These are phyloP conservation scores for Nothura maculosa DNA, from an alignment of 2,797 vertebrate species.

Conservation along the genomic window DNA sequence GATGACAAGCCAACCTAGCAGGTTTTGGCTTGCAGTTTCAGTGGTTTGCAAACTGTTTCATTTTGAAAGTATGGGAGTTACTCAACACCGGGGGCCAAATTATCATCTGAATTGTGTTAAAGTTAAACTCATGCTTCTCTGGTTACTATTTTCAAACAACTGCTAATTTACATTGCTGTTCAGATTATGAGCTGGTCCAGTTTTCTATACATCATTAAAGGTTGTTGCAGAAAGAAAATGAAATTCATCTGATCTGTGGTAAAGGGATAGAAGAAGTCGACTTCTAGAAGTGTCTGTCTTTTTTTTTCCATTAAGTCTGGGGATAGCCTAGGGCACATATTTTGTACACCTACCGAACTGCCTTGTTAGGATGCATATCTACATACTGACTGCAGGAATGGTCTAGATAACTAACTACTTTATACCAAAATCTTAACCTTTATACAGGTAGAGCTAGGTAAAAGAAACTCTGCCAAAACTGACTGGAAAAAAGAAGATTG, in stretches of 20 bases:
- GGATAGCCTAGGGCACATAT: constrained; percentile 56
- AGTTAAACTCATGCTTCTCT: not conserved
- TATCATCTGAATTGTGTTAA: constrained; percentile 28
- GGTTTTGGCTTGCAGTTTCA: constrained; percentile 77
- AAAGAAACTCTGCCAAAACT: not conserved
- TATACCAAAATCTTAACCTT: constrained; percentile 3
- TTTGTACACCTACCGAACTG: constrained; percentile 46
- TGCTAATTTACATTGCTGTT: not conserved
- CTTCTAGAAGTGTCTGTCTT: not conserved
- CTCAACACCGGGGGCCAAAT: constrained; percentile 55
- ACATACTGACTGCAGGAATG: not conserved
- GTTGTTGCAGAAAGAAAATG: not conserved
- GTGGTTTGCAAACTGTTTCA: constrained; percentile 75
- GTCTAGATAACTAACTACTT: constrained; percentile 3
- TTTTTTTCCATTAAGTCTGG: constrained; percentile 23
- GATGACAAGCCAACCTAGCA: constrained; percentile 68
- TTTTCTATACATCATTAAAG: not conserved
- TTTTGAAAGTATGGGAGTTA: constrained; percentile 73
- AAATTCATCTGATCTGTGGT: not conserved
- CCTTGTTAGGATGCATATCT: constrained; percentile 36
- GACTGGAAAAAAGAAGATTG: not conserved
- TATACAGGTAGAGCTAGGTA: not conserved
- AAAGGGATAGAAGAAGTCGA: not conserved
- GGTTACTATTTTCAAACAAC: constrained; percentile 24
- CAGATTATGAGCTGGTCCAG: not conserved